Base-by-base conservation (phyloP, 2,113 vertebrate species). In the Scytalopus superciliaris region DNA sequence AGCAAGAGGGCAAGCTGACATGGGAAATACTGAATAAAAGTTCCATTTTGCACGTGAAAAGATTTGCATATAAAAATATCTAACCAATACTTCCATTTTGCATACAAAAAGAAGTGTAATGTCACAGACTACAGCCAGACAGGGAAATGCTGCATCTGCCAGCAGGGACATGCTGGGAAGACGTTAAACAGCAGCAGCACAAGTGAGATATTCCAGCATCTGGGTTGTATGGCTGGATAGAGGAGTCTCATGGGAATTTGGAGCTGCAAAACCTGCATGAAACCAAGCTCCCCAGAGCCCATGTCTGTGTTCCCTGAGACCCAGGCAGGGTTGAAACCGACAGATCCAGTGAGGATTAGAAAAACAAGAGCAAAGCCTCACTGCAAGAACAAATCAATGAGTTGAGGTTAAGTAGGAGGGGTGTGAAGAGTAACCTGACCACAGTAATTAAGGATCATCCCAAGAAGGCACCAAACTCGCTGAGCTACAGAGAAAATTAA, bases 261-360 rank as follows among this genome's bases (percentile, higher is more conserved):
- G 31, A 72, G 18, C 8, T 12, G 74, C 22, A 37, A 86, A 25
- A 64, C 9, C 44, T 33, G 40, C 39, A n/a, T 1, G 57, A 47
- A 42, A 53, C 11, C 0, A 0, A 35, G 44, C 22, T 79, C 23
- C 56, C 44, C 14, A 0, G 47, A 57, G 52, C 31, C 37, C 6
- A 14, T 3, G 40, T 16, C 66, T 37, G 15, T 45, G 10, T 25
- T 45, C 42, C 35, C 45, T 60, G 19, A 69, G 47, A 63, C 3
- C 5, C 16, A 9, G 55, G 39, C 1, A 49, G 35, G 50, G 35
- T 22, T 55, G 35, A 12, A 30, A 35, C 31, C 1, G 7, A 30
- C 4, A 62, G 42, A 55, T 19, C 9, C 0, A 1, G 21, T 9
- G 27, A 75, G 70, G 56, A 23, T 45, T 5, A 35, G 37, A 55